Percentiles rank a stretch among this genome's conserved stretches.
Conservation (phyloP, 2,113 vertebrate genomes). For the Sterna hirundo region DNA sequence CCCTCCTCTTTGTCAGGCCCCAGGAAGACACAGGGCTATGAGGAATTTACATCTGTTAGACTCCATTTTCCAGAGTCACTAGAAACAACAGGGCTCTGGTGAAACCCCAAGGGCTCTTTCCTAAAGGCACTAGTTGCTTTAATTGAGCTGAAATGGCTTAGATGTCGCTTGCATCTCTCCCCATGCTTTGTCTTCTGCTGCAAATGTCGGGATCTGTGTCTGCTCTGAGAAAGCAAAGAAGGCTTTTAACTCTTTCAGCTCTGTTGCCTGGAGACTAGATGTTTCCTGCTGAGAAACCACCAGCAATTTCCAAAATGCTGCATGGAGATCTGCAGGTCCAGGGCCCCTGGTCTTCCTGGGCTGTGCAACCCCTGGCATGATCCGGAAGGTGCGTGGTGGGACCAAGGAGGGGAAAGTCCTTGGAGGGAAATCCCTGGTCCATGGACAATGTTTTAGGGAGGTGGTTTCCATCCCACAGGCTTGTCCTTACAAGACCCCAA, state of each 20-base stretch:
- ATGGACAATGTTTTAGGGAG: not conserved
- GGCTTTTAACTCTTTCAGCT: not conserved
- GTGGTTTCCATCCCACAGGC: not conserved
- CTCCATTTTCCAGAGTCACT: not conserved
- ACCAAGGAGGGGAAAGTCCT: not conserved
- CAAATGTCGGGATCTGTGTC: not conserved
- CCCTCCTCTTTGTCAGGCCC: not conserved
- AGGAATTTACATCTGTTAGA: not conserved
- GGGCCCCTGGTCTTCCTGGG: not conserved
- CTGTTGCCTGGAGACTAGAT: not conserved
- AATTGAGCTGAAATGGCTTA: not conserved
- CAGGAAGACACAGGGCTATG: fast-evolving
- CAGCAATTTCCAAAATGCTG: not conserved
- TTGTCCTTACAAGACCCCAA: not conserved
- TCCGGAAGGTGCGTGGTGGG: not conserved
- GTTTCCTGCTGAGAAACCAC: not conserved
- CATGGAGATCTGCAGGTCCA: not conserved
- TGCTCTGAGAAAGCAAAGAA: not conserved
- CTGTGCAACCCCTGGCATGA: not conserved
- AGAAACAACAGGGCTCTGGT: not conserved
- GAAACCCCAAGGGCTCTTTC: not conserved
- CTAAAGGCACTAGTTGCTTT: not conserved
- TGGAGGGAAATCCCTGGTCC: not conserved
- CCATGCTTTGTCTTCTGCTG: not conserved
- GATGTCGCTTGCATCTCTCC: not conserved